Evolutionary conservation across 2,797 vertebrate genomes (phyloP), one percentile per base, ranked within the genome.

Genomic region (Ambastaia sidthimunki): DNA sequence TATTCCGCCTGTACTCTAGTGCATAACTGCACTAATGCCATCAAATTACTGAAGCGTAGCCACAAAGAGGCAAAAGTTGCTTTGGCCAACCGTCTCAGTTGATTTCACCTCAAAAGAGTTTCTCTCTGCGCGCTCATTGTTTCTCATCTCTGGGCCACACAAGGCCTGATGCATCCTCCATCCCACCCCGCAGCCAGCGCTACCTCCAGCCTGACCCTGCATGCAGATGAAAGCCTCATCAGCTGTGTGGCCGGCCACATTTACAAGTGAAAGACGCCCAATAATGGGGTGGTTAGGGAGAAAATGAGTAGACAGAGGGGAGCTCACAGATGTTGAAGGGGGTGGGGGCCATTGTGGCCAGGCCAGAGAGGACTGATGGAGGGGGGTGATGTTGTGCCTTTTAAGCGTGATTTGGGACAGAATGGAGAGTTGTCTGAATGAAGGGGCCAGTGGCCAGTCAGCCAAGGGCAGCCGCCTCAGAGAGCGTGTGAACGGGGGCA

Each of bases 281-380:
- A 93, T 92, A 93, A 93, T 93, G 91, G 93, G 92, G 91, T 88
- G 90, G 92, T 93, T 93, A 92, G 90, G 77, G 89, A 91, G 90
- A 93, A 93, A 93, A 93, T 90, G 87, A 90, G 85, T 82, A 88
- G 90, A 89, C 90, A 90, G 93, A 92, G 92, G 90, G 91, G 88
- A 87, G 84, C 93, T 92, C 92, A 93, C 92, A 93, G 93, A 93
- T 93, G 92, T 93, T 91, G 90, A 88, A 88, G 87, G 82, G 87
- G 86, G 70, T 31, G 84, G 70, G 66, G 78, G 50, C 88, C 84
- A 91, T 93, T 92, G 90, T 93, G 88, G 86, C 78, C 70, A 11
- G 69, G 76, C 37, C 72, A 80, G 74, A 78, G 21, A 79, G 74
- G 25, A 66, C 34, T 4, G 23, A 23, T 21, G n/a, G 65, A 74